Evolutionary conservation across 1,140 invertebrate species (phyloP), one percentile per base, ranked within the genome.

Genomic region (Akabosia matsudoensis): DNA sequence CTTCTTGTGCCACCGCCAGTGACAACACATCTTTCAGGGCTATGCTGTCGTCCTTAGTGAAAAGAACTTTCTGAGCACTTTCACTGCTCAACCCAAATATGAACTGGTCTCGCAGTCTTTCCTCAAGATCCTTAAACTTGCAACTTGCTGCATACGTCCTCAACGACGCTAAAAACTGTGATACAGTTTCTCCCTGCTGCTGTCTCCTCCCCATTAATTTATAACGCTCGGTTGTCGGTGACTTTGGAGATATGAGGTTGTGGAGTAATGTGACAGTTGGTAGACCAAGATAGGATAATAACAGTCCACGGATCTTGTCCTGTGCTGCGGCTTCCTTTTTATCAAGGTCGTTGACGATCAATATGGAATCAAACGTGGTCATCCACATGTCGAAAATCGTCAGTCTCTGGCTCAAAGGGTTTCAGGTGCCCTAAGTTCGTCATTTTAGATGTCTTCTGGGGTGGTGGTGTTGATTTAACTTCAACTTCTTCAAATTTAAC

Each of bases 171-270:
- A 77, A n/a, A 54, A 70, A 80, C 22, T 34, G 10, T 14, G 56
- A 54, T 1, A 79, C 37, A 16, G 77, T 24, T 33, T 80, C 79
- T 30, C 78, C 74, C 3, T 31, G 61, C 10, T 61, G 37, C 34
- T 79, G 79, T n/a, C 61, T 71, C 7, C 79, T 67, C n/a, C 37
- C 56, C 28, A 31, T 56, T 52, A 80, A 78, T 28, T 79, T 79
- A 61, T 28, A 78, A 4, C 79, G 3, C 37, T 79, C 77, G 16
- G 24, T 1, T 24, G 67, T 45, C 3, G 74, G 74, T 26, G 22
- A 30, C 1, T 71, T 37, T n/a, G 74, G 74, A 22, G 74, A 76
- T 0, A 76, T 10, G 0, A 76, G 28, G 28, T 70, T 37, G 10
- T 54, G 24, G 0, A 76, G 74, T 3, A 76, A 33, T 2, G 74